Conservation (phyloP, 2,888 invertebrate species). For the Thymelicus sylvestris region DNA sequence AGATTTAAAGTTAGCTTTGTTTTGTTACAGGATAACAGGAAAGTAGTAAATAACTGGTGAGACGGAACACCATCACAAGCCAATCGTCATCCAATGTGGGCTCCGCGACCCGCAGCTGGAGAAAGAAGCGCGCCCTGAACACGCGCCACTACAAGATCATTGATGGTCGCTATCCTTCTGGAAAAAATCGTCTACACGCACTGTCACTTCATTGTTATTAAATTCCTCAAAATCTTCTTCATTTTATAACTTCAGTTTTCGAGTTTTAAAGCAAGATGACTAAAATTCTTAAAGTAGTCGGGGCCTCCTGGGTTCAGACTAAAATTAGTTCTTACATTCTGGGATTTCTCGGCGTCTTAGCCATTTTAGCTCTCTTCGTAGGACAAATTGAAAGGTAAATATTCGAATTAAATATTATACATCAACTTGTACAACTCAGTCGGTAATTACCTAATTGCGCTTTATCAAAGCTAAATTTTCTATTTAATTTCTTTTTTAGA, state of each 20-base stretch:
- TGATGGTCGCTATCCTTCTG: constrained; percentile 76
- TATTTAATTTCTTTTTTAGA: constrained; percentile 56
- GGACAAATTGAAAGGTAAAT: constrained; percentile 88
- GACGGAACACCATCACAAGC: constrained; percentile 54
- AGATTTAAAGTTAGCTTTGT: constrained; percentile 1
- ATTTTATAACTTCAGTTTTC: constrained; percentile 71
- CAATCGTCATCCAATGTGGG: constrained; percentile 65
- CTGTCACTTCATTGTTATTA: constrained; percentile 85
- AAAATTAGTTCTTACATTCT: constrained; percentile 90
- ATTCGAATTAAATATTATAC: constrained; percentile 15
- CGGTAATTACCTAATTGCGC: too few species aligned
- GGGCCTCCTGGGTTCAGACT: constrained; percentile 91
- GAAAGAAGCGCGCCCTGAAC: constrained; percentile 64
- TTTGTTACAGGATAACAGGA: constrained; percentile 77
- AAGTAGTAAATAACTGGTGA: constrained; percentile 57
- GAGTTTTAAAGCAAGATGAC: constrained; percentile 58
- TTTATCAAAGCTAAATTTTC: too few species aligned
- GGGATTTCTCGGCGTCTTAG: constrained; percentile 87
- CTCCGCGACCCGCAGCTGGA: constrained; percentile 59
- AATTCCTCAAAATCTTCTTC: constrained; percentile 80
- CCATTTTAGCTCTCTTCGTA: constrained; percentile 88
- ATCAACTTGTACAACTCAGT: neutral
- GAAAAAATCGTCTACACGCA: constrained; percentile 77
- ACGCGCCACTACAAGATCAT: constrained; percentile 59
- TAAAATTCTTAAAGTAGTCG: constrained; percentile 91